These are phyloP conservation scores for Oenanthe oenanthe DNA, from an alignment of 2,113 vertebrate species.

Conservation along the genomic window DNA sequence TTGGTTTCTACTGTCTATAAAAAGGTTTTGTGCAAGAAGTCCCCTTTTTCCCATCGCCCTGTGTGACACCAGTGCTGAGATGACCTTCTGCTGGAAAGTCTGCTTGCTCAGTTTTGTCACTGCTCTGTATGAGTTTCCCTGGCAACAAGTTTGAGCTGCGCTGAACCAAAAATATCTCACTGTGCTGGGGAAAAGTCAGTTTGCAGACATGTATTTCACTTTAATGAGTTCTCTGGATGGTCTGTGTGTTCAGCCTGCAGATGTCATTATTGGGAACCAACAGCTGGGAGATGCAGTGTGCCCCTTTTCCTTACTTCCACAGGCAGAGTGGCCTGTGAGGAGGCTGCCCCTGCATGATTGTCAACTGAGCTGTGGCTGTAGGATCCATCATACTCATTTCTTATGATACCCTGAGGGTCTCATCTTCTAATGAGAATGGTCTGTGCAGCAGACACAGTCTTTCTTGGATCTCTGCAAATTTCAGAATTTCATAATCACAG, in stretches of 20 bases:
- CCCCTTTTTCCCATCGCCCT: constrained; percentile 14
- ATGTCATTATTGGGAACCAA: neutral
- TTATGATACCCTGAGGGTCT: neutral
- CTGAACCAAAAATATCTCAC: constrained; percentile 42
- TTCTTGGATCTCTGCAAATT: neutral
- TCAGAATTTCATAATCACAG: neutral
- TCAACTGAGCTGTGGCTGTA: neutral
- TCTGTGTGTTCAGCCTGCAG: neutral
- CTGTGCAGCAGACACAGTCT: neutral
- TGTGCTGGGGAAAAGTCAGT: neutral
- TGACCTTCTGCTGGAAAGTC: constrained; percentile 36
- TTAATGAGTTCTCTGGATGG: neutral
- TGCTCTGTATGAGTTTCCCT: neutral
- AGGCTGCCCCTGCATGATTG: neutral
- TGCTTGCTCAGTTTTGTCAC: constrained; percentile 18
- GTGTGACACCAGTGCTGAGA: neutral
- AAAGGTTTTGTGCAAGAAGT: constrained; percentile 33
- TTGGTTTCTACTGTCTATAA: constrained; percentile 36
- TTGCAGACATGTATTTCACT: neutral
- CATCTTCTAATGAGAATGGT: neutral
- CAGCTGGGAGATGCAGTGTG: accelerated
- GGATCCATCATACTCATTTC: neutral
- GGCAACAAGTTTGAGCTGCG: constrained; percentile 16
- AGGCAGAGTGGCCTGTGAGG: accelerated
- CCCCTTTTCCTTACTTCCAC: neutral